phyloP scores from a whole-genome alignment of 2,888 invertebrate species.

The Deilephila elpenor region DNA sequence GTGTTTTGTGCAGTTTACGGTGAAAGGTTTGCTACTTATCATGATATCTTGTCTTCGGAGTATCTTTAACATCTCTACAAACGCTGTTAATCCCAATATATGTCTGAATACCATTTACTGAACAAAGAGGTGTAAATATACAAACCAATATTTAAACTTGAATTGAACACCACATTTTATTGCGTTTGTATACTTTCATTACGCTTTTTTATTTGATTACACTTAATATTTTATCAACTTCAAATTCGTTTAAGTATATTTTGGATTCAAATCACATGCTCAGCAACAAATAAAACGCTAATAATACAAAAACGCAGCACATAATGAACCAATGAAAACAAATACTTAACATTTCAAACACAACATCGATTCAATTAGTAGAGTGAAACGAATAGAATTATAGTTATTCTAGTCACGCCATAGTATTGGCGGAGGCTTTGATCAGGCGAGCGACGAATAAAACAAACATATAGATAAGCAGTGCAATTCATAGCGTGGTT shows the following conservation, averaged over 20 bases:
- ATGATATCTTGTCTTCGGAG: neutral
- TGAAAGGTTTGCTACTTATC: constrained; percentile 11
- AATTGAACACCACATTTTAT: constrained; percentile 7
- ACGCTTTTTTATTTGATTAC: constrained; percentile 12
- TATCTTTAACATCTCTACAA: constrained; percentile 12
- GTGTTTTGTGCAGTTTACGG: constrained; percentile 9
- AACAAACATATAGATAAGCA: constrained; percentile 44
- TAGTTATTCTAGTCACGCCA: constrained; percentile 60
- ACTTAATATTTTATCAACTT: neutral
- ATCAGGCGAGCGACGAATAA: constrained; percentile 56
- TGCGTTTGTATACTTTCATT: constrained; percentile 12
- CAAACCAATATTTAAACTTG: constrained; percentile 23
- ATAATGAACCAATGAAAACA: constrained; percentile 64
- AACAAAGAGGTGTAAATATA: constrained; percentile 22
- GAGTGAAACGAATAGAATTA: constrained; percentile 60
- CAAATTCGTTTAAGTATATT: neutral
- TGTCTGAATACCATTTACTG: constrained; percentile 7
- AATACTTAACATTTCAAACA: constrained; percentile 61
- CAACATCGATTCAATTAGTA: constrained; percentile 67
- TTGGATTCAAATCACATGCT: neutral
- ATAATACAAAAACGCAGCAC: constrained; percentile 34
- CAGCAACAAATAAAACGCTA: constrained; percentile 27
- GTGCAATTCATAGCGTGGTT: constrained; percentile 60
- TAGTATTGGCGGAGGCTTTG: constrained; percentile 55
- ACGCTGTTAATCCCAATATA: constrained; percentile 17